Evolutionary conservation across 2,888 invertebrate genomes (phyloP).

Genomic region (Ctena decussata): DNA sequence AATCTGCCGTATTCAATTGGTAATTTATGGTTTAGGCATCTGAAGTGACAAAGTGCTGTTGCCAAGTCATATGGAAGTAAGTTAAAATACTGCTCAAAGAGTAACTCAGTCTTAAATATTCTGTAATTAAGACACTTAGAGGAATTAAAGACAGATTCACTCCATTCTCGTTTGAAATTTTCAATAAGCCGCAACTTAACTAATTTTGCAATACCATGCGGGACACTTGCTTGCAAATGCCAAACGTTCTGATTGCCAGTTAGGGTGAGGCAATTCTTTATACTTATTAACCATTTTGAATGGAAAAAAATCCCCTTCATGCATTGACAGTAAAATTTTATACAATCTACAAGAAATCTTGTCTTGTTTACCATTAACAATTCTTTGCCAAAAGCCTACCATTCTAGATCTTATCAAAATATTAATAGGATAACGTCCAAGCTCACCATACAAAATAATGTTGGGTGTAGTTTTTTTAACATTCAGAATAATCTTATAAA

Average conservation of each 20-base stretch:
- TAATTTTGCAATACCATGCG: too few relatives aligned
- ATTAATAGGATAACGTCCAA: not conserved
- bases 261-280: not conserved
- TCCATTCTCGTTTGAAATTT: too few relatives aligned
- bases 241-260: not conserved
- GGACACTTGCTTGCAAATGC: not conserved
- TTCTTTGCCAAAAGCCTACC: not conserved
- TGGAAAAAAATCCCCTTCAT: not conserved
- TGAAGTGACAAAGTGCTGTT: too few relatives aligned
- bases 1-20: too few relatives aligned
- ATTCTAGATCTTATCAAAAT: not conserved
- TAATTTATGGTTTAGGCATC: too few relatives aligned
- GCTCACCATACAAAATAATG: conserved; percentile 17
- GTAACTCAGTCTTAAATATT: too few relatives aligned
- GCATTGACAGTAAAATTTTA: not conserved
- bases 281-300: not conserved
- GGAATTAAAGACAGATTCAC: too few relatives aligned
- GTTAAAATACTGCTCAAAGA: too few relatives aligned
- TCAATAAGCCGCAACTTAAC: too few relatives aligned
- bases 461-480: conserved; percentile 19
- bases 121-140: too few relatives aligned
- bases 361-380: not conserved
- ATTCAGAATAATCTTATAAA: not conserved
- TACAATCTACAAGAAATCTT: conserved; percentile 9
- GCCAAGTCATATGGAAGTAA: too few relatives aligned